Base-by-base conservation (phyloP, 2,888 invertebrate genomes). In the Pegoplata infirma region DNA sequence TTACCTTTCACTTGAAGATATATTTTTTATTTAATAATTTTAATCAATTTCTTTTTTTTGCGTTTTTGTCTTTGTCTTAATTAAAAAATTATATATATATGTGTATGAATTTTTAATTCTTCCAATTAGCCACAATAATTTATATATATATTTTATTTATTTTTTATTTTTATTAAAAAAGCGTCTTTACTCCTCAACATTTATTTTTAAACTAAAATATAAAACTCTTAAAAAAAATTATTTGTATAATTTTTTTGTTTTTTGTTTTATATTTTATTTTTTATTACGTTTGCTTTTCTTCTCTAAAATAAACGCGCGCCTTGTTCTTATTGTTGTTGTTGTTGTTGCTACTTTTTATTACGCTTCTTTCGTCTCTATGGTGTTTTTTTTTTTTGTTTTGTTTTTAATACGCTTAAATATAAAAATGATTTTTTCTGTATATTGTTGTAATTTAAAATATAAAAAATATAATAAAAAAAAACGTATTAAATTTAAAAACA, bases 121-220 rank as follows among this genome's bases (percentile, higher is more conserved):
- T 46, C 19, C 12, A 56, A 14, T 47, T 47, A 58, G 58, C 40
- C 16, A 61, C 23, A 46, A 61, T 6, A 16, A 32, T 21, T n/a
- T n/a, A n/a, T n/a, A n/a, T n/a, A n/a, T n/a, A n/a, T n/a, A n/a
- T n/a, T n/a, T n/a, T n/a, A n/a, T n/a, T n/a, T n/a, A n/a, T n/a
- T n/a, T n/a, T n/a, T n/a, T 53, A 36, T 72, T 59, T 68, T 61
- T 61, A 28, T 47, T 46, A 71, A 40, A 47, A 5, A 49, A 58
- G 71, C 67, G 56, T 79, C 79, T 75, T 75, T 10, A 75, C 79
- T 64, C 56, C 23, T 79, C 79, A 63, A 61, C 79, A 75, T 75
- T 79, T 75, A 75, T 75, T 75, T 79, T 80, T 36, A 76, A 80
- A 80, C 76, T 80, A 76, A n/a, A n/a, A n/a, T n/a, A n/a, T n/a